Base-by-base conservation (phyloP, 2,888 invertebrate genomes). In the Teinopalpus imperialis region DNA sequence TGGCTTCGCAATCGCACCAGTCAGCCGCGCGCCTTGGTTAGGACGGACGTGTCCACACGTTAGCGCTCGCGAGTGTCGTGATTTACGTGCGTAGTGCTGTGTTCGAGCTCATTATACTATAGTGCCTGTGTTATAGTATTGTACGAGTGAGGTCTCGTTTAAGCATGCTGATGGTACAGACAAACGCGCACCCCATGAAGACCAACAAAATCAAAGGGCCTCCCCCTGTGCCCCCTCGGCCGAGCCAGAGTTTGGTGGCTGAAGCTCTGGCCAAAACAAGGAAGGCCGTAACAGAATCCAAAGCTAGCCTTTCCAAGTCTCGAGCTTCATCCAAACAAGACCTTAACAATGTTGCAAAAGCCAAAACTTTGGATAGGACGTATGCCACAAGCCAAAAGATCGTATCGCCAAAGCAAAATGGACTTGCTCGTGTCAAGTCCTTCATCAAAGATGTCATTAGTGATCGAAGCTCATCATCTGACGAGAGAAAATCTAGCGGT, bases 221-320 rank as follows among this genome's bases (percentile, higher is more conserved):
- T 54, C 95, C 95, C 57, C 95, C 95, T 62, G 94, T 95, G 56
- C 95, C 95, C 46, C 95, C 95, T 57, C 90, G 95, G 63, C 95
- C 95, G 45, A 93, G 93, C 74, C 92, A 93, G 67, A 92, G 91
- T 63, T 89, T 93, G 66, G 92, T 93, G 43, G 93, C 93, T 43
- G 93, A 93, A 79, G 93, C 94, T 43, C 83, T 94, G 54, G 93
- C 94, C 50, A 93, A 93, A 78, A 90, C 91, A 42, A 86, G 91
- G 61, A 89, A 83, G 73, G 87, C 88, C 43, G 88, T 89, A 42
- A 83, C 88, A 43, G 89, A 89, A 43, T 88, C 89, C 8, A 85
- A 87, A 60, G 78, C 75, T 49, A 82, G 67, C 60, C 66, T 86
- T 46, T 68, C 81, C n/a, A 87, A 83, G 61, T 74, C 81, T 24